Percentiles rank a stretch among this genome's conserved stretches.
phyloP scores from a whole-genome alignment of 1,140 invertebrate genomes.

The Mizuhopecten yessoensis region DNA sequence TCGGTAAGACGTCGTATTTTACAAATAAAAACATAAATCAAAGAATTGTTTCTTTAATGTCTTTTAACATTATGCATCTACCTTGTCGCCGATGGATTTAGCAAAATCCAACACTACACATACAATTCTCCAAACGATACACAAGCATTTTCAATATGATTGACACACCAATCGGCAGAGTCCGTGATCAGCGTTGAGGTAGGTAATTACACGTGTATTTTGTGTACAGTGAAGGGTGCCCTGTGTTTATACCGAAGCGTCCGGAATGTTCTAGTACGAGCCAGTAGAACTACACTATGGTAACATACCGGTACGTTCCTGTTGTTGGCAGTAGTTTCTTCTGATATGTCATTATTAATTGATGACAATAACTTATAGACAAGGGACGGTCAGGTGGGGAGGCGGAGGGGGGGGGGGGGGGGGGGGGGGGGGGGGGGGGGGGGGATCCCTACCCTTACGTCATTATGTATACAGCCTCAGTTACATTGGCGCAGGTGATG shows the following conservation, averaged over 20 bases:
- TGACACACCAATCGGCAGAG: neutral
- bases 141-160: neutral
- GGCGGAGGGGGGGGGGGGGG: too few relatives aligned
- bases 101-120: too few relatives aligned
- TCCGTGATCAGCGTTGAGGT: neutral
- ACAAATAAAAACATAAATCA: neutral
- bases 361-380: neutral
- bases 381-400: neutral
- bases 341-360: conserved; percentile 25
- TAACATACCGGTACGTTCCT: neutral
- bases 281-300: too few relatives aligned
- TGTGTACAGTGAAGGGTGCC: neutral
- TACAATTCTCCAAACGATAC: too few relatives aligned
- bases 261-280: too few relatives aligned
- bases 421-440: neutral
- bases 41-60: too few relatives aligned
- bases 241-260: too few relatives aligned
- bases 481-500: neutral
- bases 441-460: neutral
- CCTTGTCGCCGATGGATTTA: too few relatives aligned
- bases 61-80: too few relatives aligned
- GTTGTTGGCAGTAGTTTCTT: neutral
- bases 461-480: neutral
- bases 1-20: neutral
- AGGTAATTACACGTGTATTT: neutral